phyloP scores from a whole-genome alignment of 2,888 invertebrate genomes.

The Polydrusus cervinus region DNA sequence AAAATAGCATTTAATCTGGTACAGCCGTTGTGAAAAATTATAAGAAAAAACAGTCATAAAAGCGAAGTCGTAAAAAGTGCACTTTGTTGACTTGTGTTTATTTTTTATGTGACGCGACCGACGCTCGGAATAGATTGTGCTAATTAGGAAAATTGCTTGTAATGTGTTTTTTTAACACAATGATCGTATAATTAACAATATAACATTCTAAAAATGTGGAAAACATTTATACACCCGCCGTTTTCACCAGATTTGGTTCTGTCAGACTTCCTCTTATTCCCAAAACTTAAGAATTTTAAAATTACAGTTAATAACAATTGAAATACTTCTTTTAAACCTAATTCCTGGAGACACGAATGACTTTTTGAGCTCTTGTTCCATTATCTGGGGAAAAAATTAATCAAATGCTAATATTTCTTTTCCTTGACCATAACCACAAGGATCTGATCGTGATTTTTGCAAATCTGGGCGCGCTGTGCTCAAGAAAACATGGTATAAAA shows the following conservation, averaged over 20 bases:
- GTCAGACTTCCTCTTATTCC: no score
- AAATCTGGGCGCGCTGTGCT: neutral
- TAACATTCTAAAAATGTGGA: neutral
- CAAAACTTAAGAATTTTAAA: no score
- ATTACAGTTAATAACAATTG: no score
- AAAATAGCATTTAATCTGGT: constrained; percentile 69
- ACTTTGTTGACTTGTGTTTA: neutral
- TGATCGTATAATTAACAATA: neutral
- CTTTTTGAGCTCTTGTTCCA: no score
- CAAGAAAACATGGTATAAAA: neutral
- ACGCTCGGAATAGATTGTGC: constrained; percentile 2
- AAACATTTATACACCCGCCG: no score
- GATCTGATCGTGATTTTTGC: neutral
- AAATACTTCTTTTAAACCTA: no score
- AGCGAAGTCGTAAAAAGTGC: constrained; percentile 11
- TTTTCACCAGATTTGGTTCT: no score
- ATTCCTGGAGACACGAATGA: no score
- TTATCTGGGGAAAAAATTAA: neutral
- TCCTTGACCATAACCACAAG: neutral
- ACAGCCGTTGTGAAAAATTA: constrained; percentile 50
- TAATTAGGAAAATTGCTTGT: constrained; percentile 4
- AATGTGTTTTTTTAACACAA: constrained; percentile 12
- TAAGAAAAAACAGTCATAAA: constrained; percentile 27
- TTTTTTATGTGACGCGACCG: constrained; percentile 11
- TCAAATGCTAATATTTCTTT: neutral